These are phyloP conservation scores for Murina feae DNA, from an alignment of 2,113 vertebrate genomes.

Conservation along the genomic window DNA sequence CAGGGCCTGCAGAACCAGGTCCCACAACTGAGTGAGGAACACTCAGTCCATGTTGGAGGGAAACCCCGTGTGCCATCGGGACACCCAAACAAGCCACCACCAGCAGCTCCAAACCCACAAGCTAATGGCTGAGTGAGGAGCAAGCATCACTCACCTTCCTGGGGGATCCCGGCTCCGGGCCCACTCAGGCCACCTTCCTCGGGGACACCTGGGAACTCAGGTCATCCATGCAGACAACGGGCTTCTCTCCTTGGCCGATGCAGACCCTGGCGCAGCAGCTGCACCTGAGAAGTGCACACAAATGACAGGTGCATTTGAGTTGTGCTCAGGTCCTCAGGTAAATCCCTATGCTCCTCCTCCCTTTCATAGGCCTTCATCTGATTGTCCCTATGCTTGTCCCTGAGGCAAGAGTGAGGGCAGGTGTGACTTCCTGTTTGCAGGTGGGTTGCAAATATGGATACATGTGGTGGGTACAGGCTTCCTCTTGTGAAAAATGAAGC, in stretches of 20 bases:
- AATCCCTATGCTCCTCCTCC: background rate
- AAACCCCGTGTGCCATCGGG: background rate
- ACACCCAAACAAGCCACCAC: background rate
- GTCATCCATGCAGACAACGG: background rate
- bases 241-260: rapidly evolving
- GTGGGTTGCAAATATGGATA: background rate
- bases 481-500: background rate
- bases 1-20: background rate
- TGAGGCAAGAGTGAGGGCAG: background rate
- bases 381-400: background rate
- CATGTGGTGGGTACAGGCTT: rapidly evolving
- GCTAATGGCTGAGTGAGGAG: background rate
- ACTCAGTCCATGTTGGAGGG: background rate
- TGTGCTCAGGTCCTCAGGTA: background rate
- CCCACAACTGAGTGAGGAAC: background rate
- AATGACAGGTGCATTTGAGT: background rate
- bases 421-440: background rate
- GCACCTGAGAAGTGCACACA: background rate
- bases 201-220: rapidly evolving
- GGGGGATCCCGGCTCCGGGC: rapidly evolving
- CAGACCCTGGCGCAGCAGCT: no score
- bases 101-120: background rate
- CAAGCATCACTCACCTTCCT: background rate
- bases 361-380: rapidly evolving
- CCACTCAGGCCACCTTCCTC: background rate